Evolutionary conservation across 2,797 vertebrate genomes (phyloP), one percentile per base, ranked within the genome.

Genomic region (Vultur gryphus): DNA sequence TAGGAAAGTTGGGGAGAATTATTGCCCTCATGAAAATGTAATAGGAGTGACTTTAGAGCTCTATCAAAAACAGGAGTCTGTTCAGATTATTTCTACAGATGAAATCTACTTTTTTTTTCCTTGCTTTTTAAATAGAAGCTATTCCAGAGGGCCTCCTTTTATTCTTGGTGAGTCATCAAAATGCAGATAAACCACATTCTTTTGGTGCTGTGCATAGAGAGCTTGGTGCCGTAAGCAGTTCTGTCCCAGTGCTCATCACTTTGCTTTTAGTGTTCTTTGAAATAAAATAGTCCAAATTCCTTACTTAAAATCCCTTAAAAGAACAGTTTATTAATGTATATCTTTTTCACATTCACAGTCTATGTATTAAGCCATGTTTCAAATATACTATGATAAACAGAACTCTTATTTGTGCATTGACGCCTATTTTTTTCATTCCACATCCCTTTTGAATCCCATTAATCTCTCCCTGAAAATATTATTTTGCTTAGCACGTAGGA

Each of bases 111-210:
- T 90, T 52, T 83, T 93, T 65, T 37, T 37, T 9, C 37, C 55
- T 65, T 92, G 85, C 88, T 93, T 95, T 97, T 97, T 87, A 96
- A 98, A 96, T 93, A 97, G 97, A 97, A 97, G 91, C 78, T 62
- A 33, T 97, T 97, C 97, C 95, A 84, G 79, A 94, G 95, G 94
- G 82, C 90, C 90, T 95, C 95, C 77, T 92, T 96, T 97, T 90
- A 33, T 91, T 97, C 87, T 95, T 93, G 84, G 67, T 97, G 97
- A 98, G 94, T 98, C 98, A 98, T 97, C 91, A 96, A 97, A 97
- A 97, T 85, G 92, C 93, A 95, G 97, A 98, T 98, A 97, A 97
- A 97, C 96, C 11, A 25, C 97, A 98, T 98, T 98, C 97, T 96
- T 98, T 95, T 69, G 84, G 71, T 58, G 89, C 93, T 93, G 80